A percentile compares a stretch with the other conserved stretches of the same genome.
These are phyloP conservation scores for Leuciscus idus DNA, from an alignment of 2,113 vertebrate species.

Conservation along the genomic window DNA sequence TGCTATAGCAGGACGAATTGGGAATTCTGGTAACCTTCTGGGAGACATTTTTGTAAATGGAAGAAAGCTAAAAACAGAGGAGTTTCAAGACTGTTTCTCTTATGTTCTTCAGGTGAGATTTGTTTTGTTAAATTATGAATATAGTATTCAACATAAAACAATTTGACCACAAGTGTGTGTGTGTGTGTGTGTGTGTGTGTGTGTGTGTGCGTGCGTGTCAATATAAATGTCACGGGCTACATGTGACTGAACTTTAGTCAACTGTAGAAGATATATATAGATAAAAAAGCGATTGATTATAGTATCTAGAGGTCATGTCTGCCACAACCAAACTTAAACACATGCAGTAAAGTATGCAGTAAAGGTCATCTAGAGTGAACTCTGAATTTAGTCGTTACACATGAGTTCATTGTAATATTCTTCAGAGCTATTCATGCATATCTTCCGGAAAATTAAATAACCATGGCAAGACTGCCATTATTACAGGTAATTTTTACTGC, in stretches of 20 bases:
- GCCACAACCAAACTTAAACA: slow-evolving; percentile 51
- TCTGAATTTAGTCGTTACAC: slow-evolving; percentile 69
- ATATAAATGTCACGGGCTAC: background rate
- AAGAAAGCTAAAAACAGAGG: slow-evolving; percentile 77
- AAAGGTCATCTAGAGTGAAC: slow-evolving; percentile 54
- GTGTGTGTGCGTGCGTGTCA: background rate
- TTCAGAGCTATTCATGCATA: slow-evolving; percentile 75
- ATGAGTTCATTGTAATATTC: slow-evolving; percentile 72
- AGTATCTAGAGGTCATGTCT: slow-evolving; percentile 43
- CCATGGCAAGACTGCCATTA: slow-evolving; percentile 61
- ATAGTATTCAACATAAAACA: background rate
- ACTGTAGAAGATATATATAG: background rate
- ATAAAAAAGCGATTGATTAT: slow-evolving; percentile 13
- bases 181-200: background rate
- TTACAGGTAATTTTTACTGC: slow-evolving; percentile 70
- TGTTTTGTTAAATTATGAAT: background rate
- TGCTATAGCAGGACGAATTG: slow-evolving; percentile 86
- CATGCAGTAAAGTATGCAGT: background rate
- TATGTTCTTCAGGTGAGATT: slow-evolving; percentile 89
- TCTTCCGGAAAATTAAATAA: slow-evolving; percentile 77
- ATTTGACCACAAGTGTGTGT: background rate
- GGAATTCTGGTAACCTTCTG: slow-evolving; percentile 70
- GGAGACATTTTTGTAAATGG: slow-evolving; percentile 91
- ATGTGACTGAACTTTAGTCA: slow-evolving; percentile 48
- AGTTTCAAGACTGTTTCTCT: slow-evolving; percentile 94